These are phyloP conservation scores for Hirundichthys speculiger DNA, from an alignment of 2,113 vertebrate species.

Conservation along the genomic window DNA sequence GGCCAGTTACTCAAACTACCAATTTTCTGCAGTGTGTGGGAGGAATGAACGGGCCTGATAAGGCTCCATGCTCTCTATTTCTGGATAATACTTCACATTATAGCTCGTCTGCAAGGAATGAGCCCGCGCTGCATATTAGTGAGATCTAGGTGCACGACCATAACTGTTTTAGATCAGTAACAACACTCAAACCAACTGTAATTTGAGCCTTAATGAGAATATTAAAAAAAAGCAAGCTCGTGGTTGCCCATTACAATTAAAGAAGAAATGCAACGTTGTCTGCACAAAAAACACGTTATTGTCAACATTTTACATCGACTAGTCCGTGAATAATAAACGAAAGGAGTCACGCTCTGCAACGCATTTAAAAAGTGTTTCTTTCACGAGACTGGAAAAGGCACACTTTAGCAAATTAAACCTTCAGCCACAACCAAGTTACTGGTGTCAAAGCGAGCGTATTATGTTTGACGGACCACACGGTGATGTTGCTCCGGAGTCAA, in stretches of 20 bases:
- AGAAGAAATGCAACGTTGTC: not conserved
- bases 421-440: not conserved
- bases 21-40: not conserved
- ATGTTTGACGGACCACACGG: not conserved
- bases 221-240: not conserved
- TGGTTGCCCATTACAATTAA: not conserved
- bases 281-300: not conserved
- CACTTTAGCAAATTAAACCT: slow-evolving; percentile 1
- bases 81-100: not conserved
- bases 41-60: not conserved
- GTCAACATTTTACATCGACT: not conserved
- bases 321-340: not conserved
- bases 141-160: no score
- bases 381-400: not conserved
- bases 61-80: not conserved
- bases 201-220: not conserved
- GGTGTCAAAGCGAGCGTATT: not conserved
- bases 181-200: no score
- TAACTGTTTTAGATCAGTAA: no score
- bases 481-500: not conserved
- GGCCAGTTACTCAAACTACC: no score
- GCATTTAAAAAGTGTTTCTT: not conserved
- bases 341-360: not conserved
- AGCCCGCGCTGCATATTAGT: not conserved
- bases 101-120: not conserved